Conservation (phyloP, 1,140 invertebrate genomes). For the Prorops nasuta region DNA sequence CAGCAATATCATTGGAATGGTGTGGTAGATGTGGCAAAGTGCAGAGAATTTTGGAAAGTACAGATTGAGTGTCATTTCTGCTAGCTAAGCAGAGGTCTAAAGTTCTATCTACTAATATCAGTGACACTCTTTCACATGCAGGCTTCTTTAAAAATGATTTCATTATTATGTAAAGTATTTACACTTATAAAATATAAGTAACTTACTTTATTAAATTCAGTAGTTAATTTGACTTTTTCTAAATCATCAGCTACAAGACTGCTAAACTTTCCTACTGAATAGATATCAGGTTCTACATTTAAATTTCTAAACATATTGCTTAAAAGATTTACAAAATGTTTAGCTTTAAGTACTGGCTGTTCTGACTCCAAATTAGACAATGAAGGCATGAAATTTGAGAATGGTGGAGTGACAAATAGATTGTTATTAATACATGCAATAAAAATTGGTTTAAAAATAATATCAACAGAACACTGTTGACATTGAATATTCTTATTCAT, state of each 20-base stretch:
- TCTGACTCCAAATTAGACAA: constrained; percentile 52
- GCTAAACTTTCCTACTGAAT: constrained; percentile 64
- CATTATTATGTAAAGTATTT: constrained; percentile 1
- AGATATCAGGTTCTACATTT: constrained; percentile 66
- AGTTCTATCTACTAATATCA: constrained; percentile 68
- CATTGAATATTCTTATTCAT: constrained; percentile 55
- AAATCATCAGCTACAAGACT: constrained; percentile 64
- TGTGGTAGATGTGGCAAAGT: constrained; percentile 64
- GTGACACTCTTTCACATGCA: constrained; percentile 55
- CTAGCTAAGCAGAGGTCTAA: constrained; percentile 64
- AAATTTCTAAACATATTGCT: constrained; percentile 63
- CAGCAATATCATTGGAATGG: constrained; percentile 65
- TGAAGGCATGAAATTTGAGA: constrained; percentile 61
- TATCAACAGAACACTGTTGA: constrained; percentile 60
- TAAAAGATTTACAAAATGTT: constrained; percentile 60
- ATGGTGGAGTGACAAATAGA: constrained; percentile 66
- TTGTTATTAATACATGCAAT: constrained; percentile 59
- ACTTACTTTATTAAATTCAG: no score
- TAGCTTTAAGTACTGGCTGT: constrained; percentile 46
- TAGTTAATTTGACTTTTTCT: constrained; percentile 57
- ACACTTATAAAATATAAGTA: constrained; percentile 1
- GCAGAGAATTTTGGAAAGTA: constrained; percentile 64
- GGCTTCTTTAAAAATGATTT: no score
- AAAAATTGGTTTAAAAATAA: constrained; percentile 65
- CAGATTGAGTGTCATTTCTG: constrained; percentile 62